Conservation (phyloP, 2,797 vertebrate genomes). For the Rousettus madagascariensis region DNA sequence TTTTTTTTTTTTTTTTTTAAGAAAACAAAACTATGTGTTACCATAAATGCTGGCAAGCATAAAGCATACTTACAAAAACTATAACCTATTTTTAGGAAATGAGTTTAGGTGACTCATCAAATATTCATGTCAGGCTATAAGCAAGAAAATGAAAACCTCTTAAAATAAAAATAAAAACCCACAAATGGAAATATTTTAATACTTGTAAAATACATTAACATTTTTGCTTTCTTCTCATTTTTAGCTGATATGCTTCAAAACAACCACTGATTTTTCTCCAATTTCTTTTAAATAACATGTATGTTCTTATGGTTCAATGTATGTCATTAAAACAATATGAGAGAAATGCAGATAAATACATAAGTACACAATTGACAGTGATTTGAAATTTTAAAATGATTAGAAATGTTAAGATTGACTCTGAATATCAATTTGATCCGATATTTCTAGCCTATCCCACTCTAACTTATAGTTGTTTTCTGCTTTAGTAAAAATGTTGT, state of each 20-base stretch:
- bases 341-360: not conserved
- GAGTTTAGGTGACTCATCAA: constrained; percentile 39
- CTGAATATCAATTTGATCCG: not conserved
- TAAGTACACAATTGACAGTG: constrained; percentile 3
- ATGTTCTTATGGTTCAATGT: not conserved
- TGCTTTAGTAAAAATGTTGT: not conserved
- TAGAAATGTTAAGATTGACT: not conserved
- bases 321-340: not conserved
- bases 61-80: not conserved
- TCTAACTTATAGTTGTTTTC: not conserved
- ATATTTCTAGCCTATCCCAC: not conserved
- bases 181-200: not conserved
- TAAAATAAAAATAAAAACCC: constrained; percentile 51
- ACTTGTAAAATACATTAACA: not conserved
- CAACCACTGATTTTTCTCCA: not conserved
- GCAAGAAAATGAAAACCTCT: not conserved
- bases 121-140: not conserved
- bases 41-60: not conserved
- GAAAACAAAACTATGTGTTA: not conserved
- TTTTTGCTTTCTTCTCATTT: constrained; percentile 42
- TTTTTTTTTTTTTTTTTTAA: not conserved
- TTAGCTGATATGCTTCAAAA: constrained; percentile 29
- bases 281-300: not conserved
- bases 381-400: not conserved
- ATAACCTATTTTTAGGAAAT: not conserved